These are phyloP conservation scores for Patella caerulea DNA, from an alignment of 2,888 invertebrate genomes.

Conservation along the genomic window DNA sequence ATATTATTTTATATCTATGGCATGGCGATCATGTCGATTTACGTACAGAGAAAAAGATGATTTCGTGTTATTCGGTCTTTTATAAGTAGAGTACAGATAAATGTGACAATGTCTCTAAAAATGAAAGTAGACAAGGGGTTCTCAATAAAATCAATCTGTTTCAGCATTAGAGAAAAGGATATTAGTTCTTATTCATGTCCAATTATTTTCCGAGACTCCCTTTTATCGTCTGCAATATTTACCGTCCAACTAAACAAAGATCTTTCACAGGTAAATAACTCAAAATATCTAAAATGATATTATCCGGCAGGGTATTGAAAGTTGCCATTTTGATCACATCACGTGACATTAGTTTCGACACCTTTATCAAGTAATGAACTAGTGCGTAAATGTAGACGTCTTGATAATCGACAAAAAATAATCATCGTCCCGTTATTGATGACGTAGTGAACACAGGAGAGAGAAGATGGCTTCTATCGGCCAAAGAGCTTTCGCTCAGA, in stretches of 20 bases:
- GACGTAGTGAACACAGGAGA: slow-evolving; percentile 34
- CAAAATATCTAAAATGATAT: slow-evolving; percentile 55
- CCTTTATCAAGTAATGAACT: too few species aligned
- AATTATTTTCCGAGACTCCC: not conserved
- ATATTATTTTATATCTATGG: too few species aligned
- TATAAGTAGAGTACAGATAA: too few species aligned
- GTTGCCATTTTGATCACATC: slow-evolving; percentile 13
- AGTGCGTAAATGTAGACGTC: not conserved
- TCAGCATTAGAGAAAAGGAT: too few species aligned
- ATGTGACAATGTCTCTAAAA: too few species aligned
- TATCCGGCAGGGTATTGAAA: slow-evolving; percentile 49
- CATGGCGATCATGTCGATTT: too few species aligned
- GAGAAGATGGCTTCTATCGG: slow-evolving; percentile 58
- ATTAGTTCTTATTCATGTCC: too few species aligned
- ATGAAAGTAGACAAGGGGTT: too few species aligned
- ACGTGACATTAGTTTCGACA: not conserved
- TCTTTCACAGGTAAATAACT: slow-evolving; percentile 56
- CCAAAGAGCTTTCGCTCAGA: slow-evolving; percentile 65
- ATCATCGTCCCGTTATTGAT: slow-evolving; percentile 3
- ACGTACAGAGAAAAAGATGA: too few species aligned
- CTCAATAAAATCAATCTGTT: too few species aligned
- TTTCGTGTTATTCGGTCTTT: too few species aligned
- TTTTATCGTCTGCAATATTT: not conserved
- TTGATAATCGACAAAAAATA: not conserved
- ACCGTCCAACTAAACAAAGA: slow-evolving; percentile 58